Evolutionary conservation across 2,888 invertebrate genomes (phyloP).

Genomic region (Caenorhabditis virilis): DNA sequence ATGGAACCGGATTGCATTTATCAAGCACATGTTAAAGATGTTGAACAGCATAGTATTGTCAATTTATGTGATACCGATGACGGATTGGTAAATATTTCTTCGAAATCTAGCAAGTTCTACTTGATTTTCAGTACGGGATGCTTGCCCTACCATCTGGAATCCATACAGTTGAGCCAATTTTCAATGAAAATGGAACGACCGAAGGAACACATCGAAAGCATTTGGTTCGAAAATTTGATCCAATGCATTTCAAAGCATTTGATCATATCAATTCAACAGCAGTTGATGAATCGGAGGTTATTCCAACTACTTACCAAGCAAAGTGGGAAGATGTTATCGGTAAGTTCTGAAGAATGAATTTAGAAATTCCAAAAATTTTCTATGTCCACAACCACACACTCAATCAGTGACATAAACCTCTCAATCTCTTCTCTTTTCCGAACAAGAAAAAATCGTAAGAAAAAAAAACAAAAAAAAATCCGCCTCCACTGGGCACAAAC

Average conservation of each 20-base stretch:
- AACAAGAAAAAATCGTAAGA: neutral
- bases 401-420: too few relatives aligned
- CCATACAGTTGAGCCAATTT: conserved; percentile 61
- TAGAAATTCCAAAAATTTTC: too few relatives aligned
- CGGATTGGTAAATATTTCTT: conserved; percentile 52
- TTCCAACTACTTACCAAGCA: conserved; percentile 13
- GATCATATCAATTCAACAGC: conserved; percentile 34
- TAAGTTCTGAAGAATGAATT: too few relatives aligned
- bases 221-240: conserved; percentile 33
- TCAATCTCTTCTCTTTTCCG: neutral
- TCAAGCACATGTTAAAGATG: conserved; percentile 52
- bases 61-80: conserved; percentile 63
- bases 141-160: conserved; percentile 62
- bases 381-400: too few relatives aligned
- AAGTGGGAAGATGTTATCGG: conserved; percentile 38
- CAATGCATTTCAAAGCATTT: conserved; percentile 36
- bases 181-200: conserved; percentile 10
- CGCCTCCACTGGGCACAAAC: too few relatives aligned
- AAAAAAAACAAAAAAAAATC: too few relatives aligned
- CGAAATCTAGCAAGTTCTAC: neutral
- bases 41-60: conserved; percentile 56
- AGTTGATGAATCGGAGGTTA: conserved; percentile 13
- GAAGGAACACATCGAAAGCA: conserved; percentile 27
- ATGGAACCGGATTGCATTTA: conserved; percentile 59
- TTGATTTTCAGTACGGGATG: conserved; percentile 59